A percentile compares a stretch with the other conserved stretches of the same genome.
Conservation (phyloP, 2,797 vertebrate genomes). For the Spea hammondii region DNA sequence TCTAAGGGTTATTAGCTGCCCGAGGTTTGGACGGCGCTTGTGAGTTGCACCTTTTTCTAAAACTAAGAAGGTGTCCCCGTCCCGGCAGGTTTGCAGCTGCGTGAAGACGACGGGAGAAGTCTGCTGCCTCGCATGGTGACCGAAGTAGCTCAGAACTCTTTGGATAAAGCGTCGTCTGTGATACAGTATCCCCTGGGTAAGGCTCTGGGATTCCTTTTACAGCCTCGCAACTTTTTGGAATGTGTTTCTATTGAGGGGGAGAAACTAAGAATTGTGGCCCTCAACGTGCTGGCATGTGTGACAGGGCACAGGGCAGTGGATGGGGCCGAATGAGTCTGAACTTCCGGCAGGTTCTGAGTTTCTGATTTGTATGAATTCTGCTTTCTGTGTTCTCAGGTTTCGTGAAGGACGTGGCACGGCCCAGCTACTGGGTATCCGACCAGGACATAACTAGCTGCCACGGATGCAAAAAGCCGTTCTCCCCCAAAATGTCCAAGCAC, state of each 20-base stretch:
- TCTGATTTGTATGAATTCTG: neutral
- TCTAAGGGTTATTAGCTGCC: too few species aligned
- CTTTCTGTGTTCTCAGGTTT: slow-evolving; percentile 60
- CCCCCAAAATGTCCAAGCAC: slow-evolving; percentile 72
- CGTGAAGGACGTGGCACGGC: slow-evolving; percentile 76
- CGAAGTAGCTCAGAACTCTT: slow-evolving; percentile 76
- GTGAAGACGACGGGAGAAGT: slow-evolving; percentile 62
- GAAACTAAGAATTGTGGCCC: too few species aligned
- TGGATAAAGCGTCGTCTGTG: slow-evolving; percentile 74
- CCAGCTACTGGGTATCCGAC: slow-evolving; percentile 81
- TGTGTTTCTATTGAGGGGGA: too few species aligned
- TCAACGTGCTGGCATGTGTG: too few species aligned
- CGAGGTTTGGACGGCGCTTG: too few species aligned
- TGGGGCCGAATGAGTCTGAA: too few species aligned
- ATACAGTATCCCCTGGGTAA: slow-evolving; percentile 81
- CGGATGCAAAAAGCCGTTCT: slow-evolving; percentile 70
- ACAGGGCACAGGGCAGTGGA: too few species aligned
- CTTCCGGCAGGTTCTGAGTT: too few species aligned
- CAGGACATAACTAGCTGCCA: slow-evolving; percentile 74
- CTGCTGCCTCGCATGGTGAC: slow-evolving; percentile 78
- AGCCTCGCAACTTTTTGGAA: too few species aligned
- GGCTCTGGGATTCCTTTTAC: slow-evolving; percentile 11
- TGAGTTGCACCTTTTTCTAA: too few species aligned
- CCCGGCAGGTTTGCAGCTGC: neutral
- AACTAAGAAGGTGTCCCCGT: too few species aligned